Evolutionary conservation across 2,888 invertebrate species (phyloP).

Genomic region (Rhaphigaster nebulosa): DNA sequence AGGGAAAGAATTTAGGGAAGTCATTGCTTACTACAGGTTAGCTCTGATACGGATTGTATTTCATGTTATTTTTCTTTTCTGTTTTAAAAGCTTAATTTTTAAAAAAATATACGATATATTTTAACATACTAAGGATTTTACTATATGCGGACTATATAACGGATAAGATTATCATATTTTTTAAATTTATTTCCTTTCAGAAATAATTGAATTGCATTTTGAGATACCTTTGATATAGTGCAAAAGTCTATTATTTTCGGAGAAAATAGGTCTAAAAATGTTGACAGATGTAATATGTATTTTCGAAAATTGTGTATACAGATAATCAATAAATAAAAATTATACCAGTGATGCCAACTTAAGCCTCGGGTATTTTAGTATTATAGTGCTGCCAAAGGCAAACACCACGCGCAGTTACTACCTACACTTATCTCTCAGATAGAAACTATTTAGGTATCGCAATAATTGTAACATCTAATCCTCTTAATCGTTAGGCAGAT

Average conservation of each 20-base stretch:
- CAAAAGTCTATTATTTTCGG: too few relatives aligned
- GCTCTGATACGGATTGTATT: not conserved
- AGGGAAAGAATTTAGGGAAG: not conserved
- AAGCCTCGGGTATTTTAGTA: not conserved
- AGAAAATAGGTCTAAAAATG: too few relatives aligned
- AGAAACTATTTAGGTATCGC: not conserved
- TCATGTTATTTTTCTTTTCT: not conserved
- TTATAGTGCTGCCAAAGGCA: not conserved
- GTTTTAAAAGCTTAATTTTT: too few relatives aligned
- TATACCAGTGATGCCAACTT: not conserved
- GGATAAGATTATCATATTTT: too few relatives aligned
- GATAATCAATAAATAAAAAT: not conserved
- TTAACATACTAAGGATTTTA: too few relatives aligned
- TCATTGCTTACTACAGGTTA: not conserved
- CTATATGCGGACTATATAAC: too few relatives aligned
- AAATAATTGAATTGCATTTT: too few relatives aligned
- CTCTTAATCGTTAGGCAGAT: not conserved
- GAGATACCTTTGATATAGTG: too few relatives aligned
- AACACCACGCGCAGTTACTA: not conserved
- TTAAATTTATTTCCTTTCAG: too few relatives aligned
- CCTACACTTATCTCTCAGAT: not conserved
- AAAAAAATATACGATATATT: too few relatives aligned
- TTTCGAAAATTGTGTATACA: not conserved
- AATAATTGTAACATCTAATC: constrained; percentile 6
- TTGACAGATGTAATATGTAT: not conserved